Evolutionary conservation across 92 coral and sea anemone genomes (phyloP), one percentile per base, ranked within the genome.

Genomic region (Porites cylindrica): DNA sequence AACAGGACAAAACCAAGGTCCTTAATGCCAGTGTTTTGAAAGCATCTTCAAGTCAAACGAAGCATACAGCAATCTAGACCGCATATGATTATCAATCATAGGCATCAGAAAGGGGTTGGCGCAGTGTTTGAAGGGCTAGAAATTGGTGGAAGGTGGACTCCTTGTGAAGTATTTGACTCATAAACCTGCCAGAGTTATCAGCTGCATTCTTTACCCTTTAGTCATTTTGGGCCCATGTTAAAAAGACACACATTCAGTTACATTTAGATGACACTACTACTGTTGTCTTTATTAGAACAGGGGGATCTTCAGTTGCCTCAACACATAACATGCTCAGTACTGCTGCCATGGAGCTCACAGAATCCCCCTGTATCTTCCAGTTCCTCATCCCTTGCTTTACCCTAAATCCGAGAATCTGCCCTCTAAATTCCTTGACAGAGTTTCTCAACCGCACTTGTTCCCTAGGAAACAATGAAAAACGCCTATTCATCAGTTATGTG

Each of bases 191-290:
- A 54, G 11, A 54, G 60, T 54, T 54, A 54, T 13, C 10, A 13
- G 60, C 60, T 29, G 11, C 60, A 54, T 54, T 54, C 60, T 54
- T 54, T 54, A 13, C 60, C 60, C 13, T 54, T 7, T 13, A 54
- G 60, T 54, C 60, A 12, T 54, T 54, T 54, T 8, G 59, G 59
- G 59, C 59, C 9, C 59, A 54, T 54, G 59, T 54, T 8, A 54
- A 8, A 54, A 54, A 8, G 59, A 71, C 47, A 17, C 83, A 53
- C 70, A 58, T 77, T 10, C 66, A 69, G 80, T 89, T 83, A 43
- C 84, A 84, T 70, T 43, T 75, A 20, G 90, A 90, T 68, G 86
- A 80, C 86, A 85, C 76, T 8, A 84, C 92, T 0, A 82, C 93
- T 72, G 90, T 90, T 54, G 64, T 82, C 29, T 84, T 51, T 78